Evolutionary conservation across 2,113 vertebrate genomes (phyloP).

Genomic region (Cathartes aura): DNA sequence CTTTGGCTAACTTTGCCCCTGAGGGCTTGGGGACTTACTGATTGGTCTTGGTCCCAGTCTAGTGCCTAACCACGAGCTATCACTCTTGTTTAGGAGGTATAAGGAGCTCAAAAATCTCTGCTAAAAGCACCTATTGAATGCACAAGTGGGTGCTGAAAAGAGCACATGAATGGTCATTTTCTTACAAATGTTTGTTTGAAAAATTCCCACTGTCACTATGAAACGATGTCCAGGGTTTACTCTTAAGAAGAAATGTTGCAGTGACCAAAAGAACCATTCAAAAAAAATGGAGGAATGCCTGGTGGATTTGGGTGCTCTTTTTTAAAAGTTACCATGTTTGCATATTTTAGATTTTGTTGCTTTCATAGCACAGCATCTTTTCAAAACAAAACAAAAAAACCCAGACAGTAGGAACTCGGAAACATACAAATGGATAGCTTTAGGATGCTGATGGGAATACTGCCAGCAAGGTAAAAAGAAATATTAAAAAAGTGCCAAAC

Average conservation of each 20-base stretch:
- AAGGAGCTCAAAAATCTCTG: not conserved
- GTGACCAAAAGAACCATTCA: not conserved
- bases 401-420: not conserved
- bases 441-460: conserved; percentile 61
- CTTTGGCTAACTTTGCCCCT: not conserved
- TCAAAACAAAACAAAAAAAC: not conserved
- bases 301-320: not conserved
- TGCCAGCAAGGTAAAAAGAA: conserved; percentile 60
- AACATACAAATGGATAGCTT: conserved; percentile 18
- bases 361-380: not conserved
- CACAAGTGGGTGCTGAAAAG: not conserved
- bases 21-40: not conserved
- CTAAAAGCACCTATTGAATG: not conserved
- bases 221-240: not conserved
- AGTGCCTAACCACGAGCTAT: not conserved
- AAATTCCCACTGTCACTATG: not conserved
- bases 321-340: not conserved
- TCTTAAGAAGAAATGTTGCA: not conserved
- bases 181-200: not conserved
- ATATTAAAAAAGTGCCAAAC: conserved; percentile 68
- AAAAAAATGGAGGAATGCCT: not conserved
- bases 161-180: not conserved
- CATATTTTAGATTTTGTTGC: not conserved
- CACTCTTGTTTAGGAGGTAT: not conserved
- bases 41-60: not conserved